Evolutionary conservation across 2,797 vertebrate genomes (phyloP), one percentile per base, ranked within the genome.

Genomic region (Tiaroga cobitis): DNA sequence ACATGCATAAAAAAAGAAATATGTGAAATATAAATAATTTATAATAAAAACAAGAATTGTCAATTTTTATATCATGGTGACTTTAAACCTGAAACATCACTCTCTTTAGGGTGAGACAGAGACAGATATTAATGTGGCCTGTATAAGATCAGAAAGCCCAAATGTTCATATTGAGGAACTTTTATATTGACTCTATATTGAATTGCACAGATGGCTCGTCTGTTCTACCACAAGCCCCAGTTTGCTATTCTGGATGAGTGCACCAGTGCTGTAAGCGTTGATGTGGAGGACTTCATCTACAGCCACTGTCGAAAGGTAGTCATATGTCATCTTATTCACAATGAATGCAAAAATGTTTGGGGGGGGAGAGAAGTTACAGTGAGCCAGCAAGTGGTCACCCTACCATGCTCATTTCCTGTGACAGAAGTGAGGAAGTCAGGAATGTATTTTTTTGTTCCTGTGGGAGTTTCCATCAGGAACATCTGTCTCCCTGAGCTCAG

Each of bases 181-280:
- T n/a, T n/a, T n/a, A n/a, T n/a, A n/a, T n/a, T 41, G n/a, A 43
- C 13, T 59, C 7, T 67, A 56, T 18, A 10, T 87, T 37, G 51
- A 4, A 29, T 49, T 43, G 29, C 72, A 61, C 88, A 99, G 98
- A 99, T 99, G 98, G 98, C 98, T 84, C 95, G 98, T 80, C 92
- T 99, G 6, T 99, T 99, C 93, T 99, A 99, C 90, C 98, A 99
- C 90, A 99, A 99, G 84, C 98, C 98, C 2, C 98, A 99, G 94
- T 99, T 99, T 94, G 98, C 98, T 84, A 99, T 99, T 90, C 93
- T 99, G 92, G 98, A 99, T 69, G 98, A 99, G 90, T 99, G 98
- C 90, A 99, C 98, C 41, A 99, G 98, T 81, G 98, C 98, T 0
- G 98, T 99, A 69, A 99, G 98, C 2, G 98, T 99, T 24, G 98